Evolutionary conservation across 1,140 invertebrate genomes (phyloP).

Genomic region (Caerostris darwini): DNA sequence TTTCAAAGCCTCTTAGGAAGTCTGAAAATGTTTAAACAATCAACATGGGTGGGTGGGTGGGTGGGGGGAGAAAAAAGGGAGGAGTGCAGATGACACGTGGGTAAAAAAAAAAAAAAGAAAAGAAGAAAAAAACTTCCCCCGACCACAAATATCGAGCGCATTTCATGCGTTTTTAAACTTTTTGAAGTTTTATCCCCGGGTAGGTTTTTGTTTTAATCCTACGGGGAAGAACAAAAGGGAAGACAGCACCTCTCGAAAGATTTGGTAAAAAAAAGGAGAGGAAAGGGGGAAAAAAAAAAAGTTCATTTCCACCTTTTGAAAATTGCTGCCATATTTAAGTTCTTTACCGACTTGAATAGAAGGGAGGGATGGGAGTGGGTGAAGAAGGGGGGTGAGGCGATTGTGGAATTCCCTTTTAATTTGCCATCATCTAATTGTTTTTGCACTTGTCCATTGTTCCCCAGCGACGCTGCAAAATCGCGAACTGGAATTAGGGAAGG

Average conservation of each 20-base stretch:
- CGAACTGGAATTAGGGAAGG: constrained; percentile 60
- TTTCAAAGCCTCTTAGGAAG: background rate
- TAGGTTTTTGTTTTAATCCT: constrained; percentile 67
- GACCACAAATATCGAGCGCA: constrained; percentile 41
- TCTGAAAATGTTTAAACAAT: background rate
- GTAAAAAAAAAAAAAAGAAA: background rate
- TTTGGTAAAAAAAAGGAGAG: background rate
- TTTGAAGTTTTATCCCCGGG: constrained; percentile 57
- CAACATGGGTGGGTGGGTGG: too few species aligned
- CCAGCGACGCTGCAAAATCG: constrained; percentile 41
- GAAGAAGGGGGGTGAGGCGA: background rate
- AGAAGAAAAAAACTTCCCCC: constrained; percentile 37
- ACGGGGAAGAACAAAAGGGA: constrained; percentile 52
- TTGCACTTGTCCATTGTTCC: constrained; percentile 68
- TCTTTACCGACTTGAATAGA: constrained; percentile 54
- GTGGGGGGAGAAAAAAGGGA: background rate
- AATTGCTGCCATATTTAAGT: constrained; percentile 71
- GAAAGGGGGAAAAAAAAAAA: background rate
- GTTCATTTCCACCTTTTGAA: constrained; percentile 61
- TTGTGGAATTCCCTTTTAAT: constrained; percentile 76
- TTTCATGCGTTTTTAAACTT: constrained; percentile 68
- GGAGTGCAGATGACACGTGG: background rate
- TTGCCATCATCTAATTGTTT: constrained; percentile 75
- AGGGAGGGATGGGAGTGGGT: background rate
- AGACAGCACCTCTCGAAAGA: constrained; percentile 32